Evolutionary conservation across 1,140 invertebrate species (phyloP).

Genomic region (Drosophila bipectinata): DNA sequence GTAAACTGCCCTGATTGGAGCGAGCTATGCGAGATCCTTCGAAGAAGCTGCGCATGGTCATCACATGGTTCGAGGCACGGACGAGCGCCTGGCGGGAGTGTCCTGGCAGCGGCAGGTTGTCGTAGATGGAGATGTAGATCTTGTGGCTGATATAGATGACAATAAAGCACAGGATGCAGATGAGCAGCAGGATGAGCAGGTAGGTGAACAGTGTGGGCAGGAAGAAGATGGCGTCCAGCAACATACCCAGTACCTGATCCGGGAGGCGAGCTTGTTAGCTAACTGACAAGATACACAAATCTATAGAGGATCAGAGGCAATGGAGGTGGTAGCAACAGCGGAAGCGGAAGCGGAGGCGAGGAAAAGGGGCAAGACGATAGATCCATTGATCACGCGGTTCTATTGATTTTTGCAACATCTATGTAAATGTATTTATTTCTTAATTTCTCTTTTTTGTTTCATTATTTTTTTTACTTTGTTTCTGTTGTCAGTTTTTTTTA

Average conservation of each 20-base stretch:
- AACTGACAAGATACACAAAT: conserved; percentile 27
- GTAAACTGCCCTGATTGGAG: conserved; percentile 20
- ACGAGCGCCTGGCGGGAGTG: conserved; percentile 10
- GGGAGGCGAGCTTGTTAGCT: conserved; percentile 19
- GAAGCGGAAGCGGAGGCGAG: too few relatives aligned
- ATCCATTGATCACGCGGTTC: conserved; percentile 3
- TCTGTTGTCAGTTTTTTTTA: conserved; percentile 48
- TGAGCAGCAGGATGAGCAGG: conserved; percentile 68
- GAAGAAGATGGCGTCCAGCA: conserved; percentile 76
- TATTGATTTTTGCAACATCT: conserved; percentile 75
- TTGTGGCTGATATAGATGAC: conserved; percentile 80
- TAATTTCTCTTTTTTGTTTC: conserved; percentile 41
- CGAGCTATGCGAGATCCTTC: conserved; percentile 14
- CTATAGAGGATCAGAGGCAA: conserved; percentile 9
- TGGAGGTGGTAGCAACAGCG: background rate
- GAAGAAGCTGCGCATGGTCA: conserved; percentile 20
- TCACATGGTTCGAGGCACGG: conserved; percentile 24
- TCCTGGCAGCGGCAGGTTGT: conserved; percentile 69
- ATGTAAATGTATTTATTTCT: conserved; percentile 83
- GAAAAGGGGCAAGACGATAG: background rate
- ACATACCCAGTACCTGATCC: conserved; percentile 33
- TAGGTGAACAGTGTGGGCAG: conserved; percentile 81
- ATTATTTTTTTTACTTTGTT: conserved; percentile 30
- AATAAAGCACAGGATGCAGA: conserved; percentile 76
- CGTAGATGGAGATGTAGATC: conserved; percentile 75